Conservation (phyloP, 2,888 invertebrate genomes). For the Hypercompe scribonia region DNA sequence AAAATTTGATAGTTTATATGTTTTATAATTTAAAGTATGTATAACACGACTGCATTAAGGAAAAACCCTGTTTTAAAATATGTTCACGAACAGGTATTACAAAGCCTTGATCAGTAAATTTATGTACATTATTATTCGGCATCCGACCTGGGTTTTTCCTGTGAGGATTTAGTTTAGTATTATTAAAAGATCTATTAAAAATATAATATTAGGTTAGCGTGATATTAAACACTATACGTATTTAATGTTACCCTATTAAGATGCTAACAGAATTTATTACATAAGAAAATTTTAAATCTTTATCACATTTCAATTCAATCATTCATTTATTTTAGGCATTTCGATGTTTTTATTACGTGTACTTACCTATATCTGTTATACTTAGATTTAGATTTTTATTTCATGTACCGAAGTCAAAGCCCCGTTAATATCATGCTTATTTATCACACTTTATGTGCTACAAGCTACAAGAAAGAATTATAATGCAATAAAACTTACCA, state of each 20-base stretch:
- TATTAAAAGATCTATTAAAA: background rate
- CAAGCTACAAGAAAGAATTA: background rate
- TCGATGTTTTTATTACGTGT: background rate
- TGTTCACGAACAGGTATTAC: background rate
- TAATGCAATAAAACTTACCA: conserved; percentile 37
- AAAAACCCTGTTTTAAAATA: background rate
- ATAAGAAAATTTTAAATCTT: too few species aligned
- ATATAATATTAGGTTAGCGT: background rate
- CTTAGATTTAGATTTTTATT: too few species aligned
- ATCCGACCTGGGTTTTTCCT: background rate
- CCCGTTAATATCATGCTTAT: background rate
- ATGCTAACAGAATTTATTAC: too few species aligned
- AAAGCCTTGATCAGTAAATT: background rate
- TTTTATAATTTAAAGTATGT: background rate
- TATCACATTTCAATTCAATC: background rate
- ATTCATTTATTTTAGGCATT: background rate
- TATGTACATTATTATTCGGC: background rate
- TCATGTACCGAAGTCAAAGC: background rate
- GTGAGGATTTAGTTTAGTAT: background rate
- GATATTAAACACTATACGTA: too few species aligned
- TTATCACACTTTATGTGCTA: background rate
- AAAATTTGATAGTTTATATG: background rate
- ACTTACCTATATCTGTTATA: too few species aligned
- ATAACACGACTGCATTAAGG: background rate
- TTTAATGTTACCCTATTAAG: background rate